Base-by-base conservation (phyloP, 2,797 vertebrate species). In the Coregonus suidteri region DNA sequence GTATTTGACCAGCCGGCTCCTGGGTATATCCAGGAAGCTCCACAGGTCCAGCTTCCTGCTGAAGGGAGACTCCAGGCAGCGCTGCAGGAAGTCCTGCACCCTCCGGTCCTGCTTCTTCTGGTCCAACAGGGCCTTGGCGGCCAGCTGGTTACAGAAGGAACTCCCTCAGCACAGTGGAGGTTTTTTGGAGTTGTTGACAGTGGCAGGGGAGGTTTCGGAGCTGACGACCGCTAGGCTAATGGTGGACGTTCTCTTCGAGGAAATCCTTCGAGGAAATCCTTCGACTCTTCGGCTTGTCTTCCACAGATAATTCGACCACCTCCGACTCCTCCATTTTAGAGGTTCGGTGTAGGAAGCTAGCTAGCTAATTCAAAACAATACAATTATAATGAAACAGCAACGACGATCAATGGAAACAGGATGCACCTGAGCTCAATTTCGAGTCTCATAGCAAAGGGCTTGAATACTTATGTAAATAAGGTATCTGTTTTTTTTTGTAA, bases 21-120 rank as follows among this genome's bases (percentile, higher is more conserved):
- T 96, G 1, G 97, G 98, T 77, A 98, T 97, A 88, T 99, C 98
- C 62, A 99, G 90, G 90, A 99, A 99, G 90, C 97, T 98, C 97
- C 98, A 99, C 0, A 99, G 96, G 87, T 99, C 98, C 41, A 99
- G 88, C 88, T 98, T 99, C 82, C 97, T 95, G 93, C 97, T 99
- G 92, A 99, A 99, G 11, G 98, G 97, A 0, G 98, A 99, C 89
- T 99, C 98, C 0, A 98, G 93, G 81, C 97, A 99, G 62, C 96
- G 94, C 89, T 99, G 97, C 69, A 98, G 94, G 90, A 99, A 99
- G 90, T 99, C 98, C 83, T 98, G 96, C 4, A 98, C 98, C 9
- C 96, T 94, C 1, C 82, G 91, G 88, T 98, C 97, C 83, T 97
- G 96, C 78, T 99, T 99, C 84, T 99, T 98, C 91, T 96, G 96